These are phyloP conservation scores for Trinectes maculatus DNA, from an alignment of 2,113 vertebrate genomes.

Conservation along the genomic window DNA sequence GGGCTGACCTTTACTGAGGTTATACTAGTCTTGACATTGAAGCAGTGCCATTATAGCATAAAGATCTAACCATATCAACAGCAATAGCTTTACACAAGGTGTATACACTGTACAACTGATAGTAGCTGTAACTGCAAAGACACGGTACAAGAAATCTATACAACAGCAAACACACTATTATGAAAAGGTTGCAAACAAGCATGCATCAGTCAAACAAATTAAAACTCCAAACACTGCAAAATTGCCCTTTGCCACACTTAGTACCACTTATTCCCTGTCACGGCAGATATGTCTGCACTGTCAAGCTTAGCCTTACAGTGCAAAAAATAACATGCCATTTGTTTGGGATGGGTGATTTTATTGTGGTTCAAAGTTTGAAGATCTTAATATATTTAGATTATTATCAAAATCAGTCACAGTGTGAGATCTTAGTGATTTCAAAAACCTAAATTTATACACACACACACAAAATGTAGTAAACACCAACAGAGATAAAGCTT, in stretches of 20 bases:
- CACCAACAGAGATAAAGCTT: background rate
- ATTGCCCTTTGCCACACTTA: background rate
- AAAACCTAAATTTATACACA: background rate
- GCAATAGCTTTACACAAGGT: background rate
- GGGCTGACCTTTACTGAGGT: constrained; percentile 50
- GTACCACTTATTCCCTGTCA: background rate
- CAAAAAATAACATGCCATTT: no score
- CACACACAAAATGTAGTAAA: background rate
- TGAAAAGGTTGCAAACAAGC: constrained; percentile 7
- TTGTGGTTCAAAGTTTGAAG: background rate
- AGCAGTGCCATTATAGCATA: constrained; percentile 42
- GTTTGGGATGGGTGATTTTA: no score
- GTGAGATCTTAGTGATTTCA: background rate
- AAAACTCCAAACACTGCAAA: background rate
- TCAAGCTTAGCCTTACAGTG: no score
- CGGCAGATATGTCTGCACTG: background rate
- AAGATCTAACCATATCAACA: background rate
- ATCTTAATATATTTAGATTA: background rate
- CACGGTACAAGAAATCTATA: constrained; percentile 23
- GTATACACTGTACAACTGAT: background rate
- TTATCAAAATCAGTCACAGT: background rate
- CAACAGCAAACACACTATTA: constrained; percentile 11
- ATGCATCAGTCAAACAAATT: background rate
- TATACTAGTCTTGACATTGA: constrained; percentile 69
- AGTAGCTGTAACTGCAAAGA: background rate